phyloP scores from a whole-genome alignment of 1,140 invertebrate species.

The Anthonomus grandis region DNA sequence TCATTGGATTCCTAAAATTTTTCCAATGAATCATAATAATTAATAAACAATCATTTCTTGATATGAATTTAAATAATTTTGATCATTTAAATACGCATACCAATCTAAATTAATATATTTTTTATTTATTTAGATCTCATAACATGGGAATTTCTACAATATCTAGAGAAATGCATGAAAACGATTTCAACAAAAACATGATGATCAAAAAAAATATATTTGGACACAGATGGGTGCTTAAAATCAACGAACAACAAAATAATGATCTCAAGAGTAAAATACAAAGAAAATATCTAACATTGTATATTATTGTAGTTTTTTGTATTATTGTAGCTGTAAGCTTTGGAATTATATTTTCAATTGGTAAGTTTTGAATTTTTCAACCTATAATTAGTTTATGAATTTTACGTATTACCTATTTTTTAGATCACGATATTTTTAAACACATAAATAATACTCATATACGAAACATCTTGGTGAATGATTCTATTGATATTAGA shows the following conservation, averaged over 20 bases:
- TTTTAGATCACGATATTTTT: background rate
- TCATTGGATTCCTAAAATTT: too few relatives aligned
- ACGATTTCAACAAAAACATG: constrained; percentile 34
- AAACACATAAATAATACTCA: too few relatives aligned
- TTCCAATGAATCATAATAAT: too few relatives aligned
- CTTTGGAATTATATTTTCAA: constrained; percentile 35
- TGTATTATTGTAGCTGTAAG: constrained; percentile 32
- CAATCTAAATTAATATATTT: too few relatives aligned
- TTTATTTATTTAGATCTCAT: constrained; percentile 7
- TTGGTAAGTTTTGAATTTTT: constrained; percentile 41
- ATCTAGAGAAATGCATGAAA: constrained; percentile 35
- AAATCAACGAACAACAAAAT: constrained; percentile 33
- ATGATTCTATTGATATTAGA: too few relatives aligned
- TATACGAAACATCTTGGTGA: too few relatives aligned
- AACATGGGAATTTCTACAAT: constrained; percentile 32
- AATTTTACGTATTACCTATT: too few relatives aligned
- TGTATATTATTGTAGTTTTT: constrained; percentile 36
- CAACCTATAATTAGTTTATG: background rate
- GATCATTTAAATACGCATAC: too few relatives aligned
- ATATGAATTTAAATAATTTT: too few relatives aligned
- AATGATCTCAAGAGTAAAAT: constrained; percentile 20
- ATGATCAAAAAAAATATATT: constrained; percentile 43
- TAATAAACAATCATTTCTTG: too few relatives aligned
- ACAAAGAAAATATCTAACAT: constrained; percentile 12
- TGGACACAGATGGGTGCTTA: constrained; percentile 43